Evolutionary conservation across 2,888 invertebrate genomes (phyloP).

Genomic region (Zygothrica quintamaculata): DNA sequence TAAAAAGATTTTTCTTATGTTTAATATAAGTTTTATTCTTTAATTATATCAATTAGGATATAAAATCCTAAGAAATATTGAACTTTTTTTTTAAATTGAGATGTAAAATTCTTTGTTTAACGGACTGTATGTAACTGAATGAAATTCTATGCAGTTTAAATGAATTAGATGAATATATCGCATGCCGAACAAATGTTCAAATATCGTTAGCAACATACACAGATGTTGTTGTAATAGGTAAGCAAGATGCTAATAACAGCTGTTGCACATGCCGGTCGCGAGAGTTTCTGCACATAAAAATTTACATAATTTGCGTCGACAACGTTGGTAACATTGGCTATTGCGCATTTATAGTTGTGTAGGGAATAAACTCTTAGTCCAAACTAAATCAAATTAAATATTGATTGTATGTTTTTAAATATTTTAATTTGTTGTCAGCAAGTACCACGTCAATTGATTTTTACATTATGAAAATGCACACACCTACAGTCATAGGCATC

Average conservation of each 20-base stretch:
- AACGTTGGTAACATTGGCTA: slow-evolving; percentile 12
- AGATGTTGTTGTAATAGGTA: slow-evolving; percentile 15
- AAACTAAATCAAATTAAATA: slow-evolving; percentile 28
- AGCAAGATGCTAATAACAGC: slow-evolving; percentile 1
- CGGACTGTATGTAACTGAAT: no score
- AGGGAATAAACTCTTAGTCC: slow-evolving; percentile 30
- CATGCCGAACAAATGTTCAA: neutral
- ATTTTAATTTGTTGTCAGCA: slow-evolving; percentile 8
- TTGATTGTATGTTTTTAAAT: slow-evolving; percentile 19
- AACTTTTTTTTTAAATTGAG: no score
- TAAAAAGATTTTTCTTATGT: no score
- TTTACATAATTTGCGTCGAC: neutral
- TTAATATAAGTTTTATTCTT: no score
- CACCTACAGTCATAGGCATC: neutral
- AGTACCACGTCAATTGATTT: slow-evolving; percentile 10
- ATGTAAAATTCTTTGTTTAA: no score
- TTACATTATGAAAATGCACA: neutral
- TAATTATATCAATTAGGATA: no score
- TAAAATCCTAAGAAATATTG: no score
- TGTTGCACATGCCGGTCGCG: slow-evolving; percentile 17
- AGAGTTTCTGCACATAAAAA: slow-evolving; percentile 4
- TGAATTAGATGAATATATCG: neutral
- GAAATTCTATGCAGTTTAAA: no score
- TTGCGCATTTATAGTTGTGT: slow-evolving; percentile 29
- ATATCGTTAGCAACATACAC: slow-evolving; percentile 20